These are phyloP conservation scores for Daptonema setosum DNA, from an alignment of 2,888 invertebrate species.

Conservation along the genomic window DNA sequence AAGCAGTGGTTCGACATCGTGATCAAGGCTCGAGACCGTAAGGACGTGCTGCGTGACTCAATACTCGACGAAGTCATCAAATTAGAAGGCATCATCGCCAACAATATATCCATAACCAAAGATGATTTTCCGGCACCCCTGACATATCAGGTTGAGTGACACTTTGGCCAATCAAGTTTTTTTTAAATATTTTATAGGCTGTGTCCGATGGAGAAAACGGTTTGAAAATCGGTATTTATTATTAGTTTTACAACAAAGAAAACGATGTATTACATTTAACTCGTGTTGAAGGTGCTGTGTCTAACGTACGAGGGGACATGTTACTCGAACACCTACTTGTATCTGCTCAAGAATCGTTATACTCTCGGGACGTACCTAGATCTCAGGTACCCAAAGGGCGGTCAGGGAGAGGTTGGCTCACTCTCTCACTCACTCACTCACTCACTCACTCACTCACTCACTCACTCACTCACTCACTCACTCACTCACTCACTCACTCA, in stretches of 20 bases:
- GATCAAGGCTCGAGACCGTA: not conserved
- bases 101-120: not conserved
- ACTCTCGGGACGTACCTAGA: constrained; percentile 13
- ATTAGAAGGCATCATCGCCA: not conserved
- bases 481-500: no score
- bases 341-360: constrained; percentile 30
- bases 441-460: no score
- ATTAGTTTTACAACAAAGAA: not conserved
- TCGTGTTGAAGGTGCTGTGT: constrained; percentile 46
- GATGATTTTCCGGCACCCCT: not conserved
- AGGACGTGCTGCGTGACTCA: not conserved
- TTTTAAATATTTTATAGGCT: no score
- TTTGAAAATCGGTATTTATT: no score
- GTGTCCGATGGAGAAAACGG: no score
- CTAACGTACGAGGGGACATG: constrained; percentile 31
- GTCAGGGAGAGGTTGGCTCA: constrained; percentile 20
- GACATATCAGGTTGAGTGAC: not conserved
- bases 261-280: no score
- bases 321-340: constrained; percentile 22
- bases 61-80: not conserved
- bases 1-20: not conserved
- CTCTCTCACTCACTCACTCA: no score
- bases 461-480: no score
- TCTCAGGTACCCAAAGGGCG: not conserved
- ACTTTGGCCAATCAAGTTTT: no score